phyloP scores from a whole-genome alignment of 2,113 vertebrate species.

The Chlamydotis undulata region DNA sequence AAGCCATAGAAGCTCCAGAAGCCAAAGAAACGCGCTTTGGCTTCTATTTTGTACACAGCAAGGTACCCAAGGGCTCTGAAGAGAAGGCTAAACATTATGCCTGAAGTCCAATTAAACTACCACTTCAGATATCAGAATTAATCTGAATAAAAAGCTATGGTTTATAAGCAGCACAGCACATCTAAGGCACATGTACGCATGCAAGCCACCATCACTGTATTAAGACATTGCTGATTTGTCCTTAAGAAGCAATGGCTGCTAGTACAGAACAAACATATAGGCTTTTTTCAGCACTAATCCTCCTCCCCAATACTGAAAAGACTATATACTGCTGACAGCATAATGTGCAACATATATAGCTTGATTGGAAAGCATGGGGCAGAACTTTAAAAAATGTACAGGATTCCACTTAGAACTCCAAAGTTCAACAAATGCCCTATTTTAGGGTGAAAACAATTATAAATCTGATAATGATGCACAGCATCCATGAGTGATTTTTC shows the following conservation, averaged over 20 bases:
- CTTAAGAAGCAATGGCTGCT: conserved; percentile 60
- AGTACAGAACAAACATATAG: conserved; percentile 62
- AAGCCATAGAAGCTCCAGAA: conserved; percentile 21
- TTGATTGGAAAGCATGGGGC: conserved; percentile 76
- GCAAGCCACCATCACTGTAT: conserved; percentile 71
- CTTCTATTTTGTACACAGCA: background rate
- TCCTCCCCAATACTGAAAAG: conserved; percentile 69
- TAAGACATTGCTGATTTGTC: conserved; percentile 57
- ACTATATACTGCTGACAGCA: conserved; percentile 70
- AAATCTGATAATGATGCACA: conserved; percentile 83
- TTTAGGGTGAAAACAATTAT: conserved; percentile 86
- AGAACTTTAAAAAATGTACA: conserved; percentile 80
- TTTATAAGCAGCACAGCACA: conserved; percentile 75
- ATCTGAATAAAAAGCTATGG: conserved; percentile 71
- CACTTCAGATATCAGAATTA: conserved; percentile 63
- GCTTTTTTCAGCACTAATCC: conserved; percentile 66
- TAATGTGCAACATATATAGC: conserved; percentile 73
- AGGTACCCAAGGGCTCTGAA: conserved; percentile 60
- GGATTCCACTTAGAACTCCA: conserved; percentile 83
- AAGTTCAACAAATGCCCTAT: conserved; percentile 86
- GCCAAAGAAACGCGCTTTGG: conserved; percentile 1
- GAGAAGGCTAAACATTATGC: conserved; percentile 70
- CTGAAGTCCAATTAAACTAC: conserved; percentile 66
- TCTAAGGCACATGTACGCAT: conserved; percentile 80
- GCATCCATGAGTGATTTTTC: conserved; percentile 82